phyloP scores from a whole-genome alignment of 2,797 vertebrate genomes.

The Cossypha niveicapilla region DNA sequence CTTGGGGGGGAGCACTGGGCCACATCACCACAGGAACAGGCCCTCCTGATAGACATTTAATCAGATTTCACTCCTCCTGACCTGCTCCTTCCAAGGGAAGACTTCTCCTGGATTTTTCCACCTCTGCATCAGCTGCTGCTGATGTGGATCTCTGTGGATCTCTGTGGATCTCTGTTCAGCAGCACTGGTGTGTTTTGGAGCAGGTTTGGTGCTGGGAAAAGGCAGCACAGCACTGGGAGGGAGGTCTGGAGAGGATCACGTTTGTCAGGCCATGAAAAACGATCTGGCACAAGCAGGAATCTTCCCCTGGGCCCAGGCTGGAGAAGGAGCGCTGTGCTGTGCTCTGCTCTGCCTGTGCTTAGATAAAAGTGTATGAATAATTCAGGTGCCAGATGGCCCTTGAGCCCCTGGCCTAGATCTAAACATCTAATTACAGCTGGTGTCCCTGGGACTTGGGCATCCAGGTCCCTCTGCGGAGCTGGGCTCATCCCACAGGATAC shows the following conservation, averaged over 20 bases:
- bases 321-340: not conserved
- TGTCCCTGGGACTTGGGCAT: not conserved
- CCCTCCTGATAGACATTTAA: not conserved
- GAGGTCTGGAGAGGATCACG: not conserved
- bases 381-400: conserved; percentile 52
- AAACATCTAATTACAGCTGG: conserved; percentile 6
- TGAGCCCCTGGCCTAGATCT: conserved; percentile 37
- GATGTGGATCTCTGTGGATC: not conserved
- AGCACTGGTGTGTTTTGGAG: not conserved
- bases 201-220: fast-evolving
- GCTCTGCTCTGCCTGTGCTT: not conserved
- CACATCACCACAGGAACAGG: not conserved
- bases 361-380: conserved; percentile 12
- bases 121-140: fast-evolving
- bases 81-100: not conserved
- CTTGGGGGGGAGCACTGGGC: not conserved
- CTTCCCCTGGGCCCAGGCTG: not conserved
- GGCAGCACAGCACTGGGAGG: not conserved
- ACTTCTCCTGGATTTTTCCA: not conserved
- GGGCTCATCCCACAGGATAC: not conserved
- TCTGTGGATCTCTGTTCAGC: fast-evolving
- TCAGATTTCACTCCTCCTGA: not conserved
- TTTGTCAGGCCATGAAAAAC: not conserved
- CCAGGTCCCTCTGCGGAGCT: not conserved
- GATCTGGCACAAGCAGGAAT: not conserved